Conservation (phyloP, 2,888 invertebrate genomes). For the Craniophora ligustri region DNA sequence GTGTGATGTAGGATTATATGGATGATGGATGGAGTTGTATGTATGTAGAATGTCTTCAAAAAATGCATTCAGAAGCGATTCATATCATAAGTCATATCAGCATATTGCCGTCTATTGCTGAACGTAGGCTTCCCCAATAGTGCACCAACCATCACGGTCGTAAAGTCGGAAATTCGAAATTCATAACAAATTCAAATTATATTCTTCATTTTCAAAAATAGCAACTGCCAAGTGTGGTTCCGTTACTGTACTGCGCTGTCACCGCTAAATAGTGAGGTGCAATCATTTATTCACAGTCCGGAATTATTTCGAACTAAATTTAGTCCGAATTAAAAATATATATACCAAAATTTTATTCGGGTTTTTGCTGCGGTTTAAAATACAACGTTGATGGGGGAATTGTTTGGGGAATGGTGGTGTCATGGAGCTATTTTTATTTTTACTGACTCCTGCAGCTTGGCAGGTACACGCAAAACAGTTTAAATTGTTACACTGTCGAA, state of each 20-base stretch:
- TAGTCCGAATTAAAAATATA: slow-evolving; percentile 36
- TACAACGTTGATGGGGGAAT: slow-evolving; percentile 16
- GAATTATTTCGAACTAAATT: slow-evolving; percentile 50
- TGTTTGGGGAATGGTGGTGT: slow-evolving; percentile 3
- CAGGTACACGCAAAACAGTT: slow-evolving; percentile 11
- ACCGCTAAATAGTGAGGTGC: slow-evolving; percentile 56
- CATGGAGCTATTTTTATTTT: slow-evolving; percentile 28
- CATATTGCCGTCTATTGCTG: no score
- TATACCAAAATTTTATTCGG: slow-evolving; percentile 19
- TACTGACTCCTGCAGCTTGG: slow-evolving; percentile 11
- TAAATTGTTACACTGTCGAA: slow-evolving; percentile 15
- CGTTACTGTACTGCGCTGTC: slow-evolving; percentile 45
- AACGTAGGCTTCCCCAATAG: no score
- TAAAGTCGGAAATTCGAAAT: no score
- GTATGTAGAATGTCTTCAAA: no score
- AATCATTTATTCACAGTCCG: slow-evolving; percentile 57
- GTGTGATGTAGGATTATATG: no score
- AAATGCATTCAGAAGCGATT: no score
- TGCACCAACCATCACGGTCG: no score
- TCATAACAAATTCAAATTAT: no score
- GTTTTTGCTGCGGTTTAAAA: slow-evolving; percentile 17
- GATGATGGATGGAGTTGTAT: no score
- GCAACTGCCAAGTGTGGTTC: slow-evolving; percentile 15
- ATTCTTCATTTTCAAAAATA: background rate
- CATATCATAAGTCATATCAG: no score